Conservation (phyloP, 2,888 invertebrate genomes). For the Epicampocera succincta region DNA sequence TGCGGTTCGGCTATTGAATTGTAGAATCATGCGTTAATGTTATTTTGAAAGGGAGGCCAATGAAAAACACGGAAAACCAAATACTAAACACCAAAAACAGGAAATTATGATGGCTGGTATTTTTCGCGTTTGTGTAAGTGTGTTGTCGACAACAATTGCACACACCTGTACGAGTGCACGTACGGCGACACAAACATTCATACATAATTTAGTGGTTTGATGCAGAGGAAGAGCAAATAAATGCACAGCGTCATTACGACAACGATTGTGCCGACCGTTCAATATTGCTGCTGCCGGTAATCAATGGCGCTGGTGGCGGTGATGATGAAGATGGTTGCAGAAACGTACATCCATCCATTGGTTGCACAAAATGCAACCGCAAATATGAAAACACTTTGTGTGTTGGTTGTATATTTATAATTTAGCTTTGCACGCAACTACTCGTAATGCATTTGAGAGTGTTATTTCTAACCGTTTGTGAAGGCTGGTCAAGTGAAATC, state of each 20-base stretch:
- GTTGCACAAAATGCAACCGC: constrained; percentile 48
- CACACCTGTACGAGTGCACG: not conserved
- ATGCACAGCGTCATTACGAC: constrained; percentile 6
- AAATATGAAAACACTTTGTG: constrained; percentile 47
- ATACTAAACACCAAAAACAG: constrained; percentile 39
- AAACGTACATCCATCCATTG: constrained; percentile 33
- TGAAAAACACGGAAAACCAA: constrained; percentile 46
- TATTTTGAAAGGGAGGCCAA: constrained; percentile 48
- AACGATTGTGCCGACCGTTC: constrained; percentile 7
- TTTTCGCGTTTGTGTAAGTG: constrained; percentile 15
- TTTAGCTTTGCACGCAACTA: not conserved
- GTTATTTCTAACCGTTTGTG: not conserved
- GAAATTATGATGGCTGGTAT: constrained; percentile 49
- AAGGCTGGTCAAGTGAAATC: not conserved
- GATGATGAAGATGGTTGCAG: constrained; percentile 24
- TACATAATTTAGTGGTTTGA: not conserved
- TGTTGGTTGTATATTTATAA: not conserved
- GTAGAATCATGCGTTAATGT: constrained; percentile 55
- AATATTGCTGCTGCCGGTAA: constrained; percentile 11
- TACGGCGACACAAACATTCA: not conserved
- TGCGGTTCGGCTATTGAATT: constrained; percentile 49
- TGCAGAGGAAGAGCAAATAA: not conserved
- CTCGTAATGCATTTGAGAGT: not conserved
- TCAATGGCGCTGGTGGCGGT: constrained; percentile 16
- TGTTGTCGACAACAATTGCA: not conserved